These are phyloP conservation scores for Romanomermis culicivorax DNA, from an alignment of 2,888 invertebrate genomes.

Conservation along the genomic window DNA sequence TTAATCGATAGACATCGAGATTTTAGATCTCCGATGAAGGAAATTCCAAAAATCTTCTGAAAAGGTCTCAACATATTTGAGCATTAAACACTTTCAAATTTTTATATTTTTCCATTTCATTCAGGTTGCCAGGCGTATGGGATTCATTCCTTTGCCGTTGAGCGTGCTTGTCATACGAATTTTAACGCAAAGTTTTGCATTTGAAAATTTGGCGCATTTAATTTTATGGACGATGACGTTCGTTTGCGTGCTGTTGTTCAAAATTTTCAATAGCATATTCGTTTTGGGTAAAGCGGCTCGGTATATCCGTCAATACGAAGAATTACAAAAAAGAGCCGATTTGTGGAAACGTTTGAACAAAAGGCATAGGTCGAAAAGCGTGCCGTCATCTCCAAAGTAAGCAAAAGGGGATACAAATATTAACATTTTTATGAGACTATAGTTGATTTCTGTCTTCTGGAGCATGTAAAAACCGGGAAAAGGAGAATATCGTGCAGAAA, in stretches of 20 bases:
- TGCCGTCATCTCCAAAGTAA: constrained; percentile 29
- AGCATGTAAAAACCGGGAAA: no score
- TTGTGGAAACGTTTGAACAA: constrained; percentile 3
- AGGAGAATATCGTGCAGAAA: no score
- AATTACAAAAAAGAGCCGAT: constrained; percentile 16
- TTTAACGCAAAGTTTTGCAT: constrained; percentile 52
- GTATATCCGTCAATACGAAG: constrained; percentile 44
- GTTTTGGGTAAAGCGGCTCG: constrained; percentile 74
- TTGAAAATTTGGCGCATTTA: not conserved
- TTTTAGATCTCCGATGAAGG: no score
- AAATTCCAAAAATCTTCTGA: no score
- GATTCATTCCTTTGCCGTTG: constrained; percentile 86
- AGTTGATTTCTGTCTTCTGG: no score
- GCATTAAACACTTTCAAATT: no score
- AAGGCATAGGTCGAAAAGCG: constrained; percentile 22
- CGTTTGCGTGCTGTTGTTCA: not conserved
- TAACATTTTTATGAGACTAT: no score
- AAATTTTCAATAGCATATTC: constrained; percentile 60
- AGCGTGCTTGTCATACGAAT: constrained; percentile 78
- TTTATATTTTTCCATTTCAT: no score
- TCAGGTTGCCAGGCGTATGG: constrained; percentile 82
- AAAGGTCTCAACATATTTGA: no score
- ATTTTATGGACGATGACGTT: not conserved
- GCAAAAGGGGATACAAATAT: no score
- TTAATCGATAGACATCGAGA: no score